Conservation (phyloP, 2,797 vertebrate genomes). For the Dallia pectoralis region DNA sequence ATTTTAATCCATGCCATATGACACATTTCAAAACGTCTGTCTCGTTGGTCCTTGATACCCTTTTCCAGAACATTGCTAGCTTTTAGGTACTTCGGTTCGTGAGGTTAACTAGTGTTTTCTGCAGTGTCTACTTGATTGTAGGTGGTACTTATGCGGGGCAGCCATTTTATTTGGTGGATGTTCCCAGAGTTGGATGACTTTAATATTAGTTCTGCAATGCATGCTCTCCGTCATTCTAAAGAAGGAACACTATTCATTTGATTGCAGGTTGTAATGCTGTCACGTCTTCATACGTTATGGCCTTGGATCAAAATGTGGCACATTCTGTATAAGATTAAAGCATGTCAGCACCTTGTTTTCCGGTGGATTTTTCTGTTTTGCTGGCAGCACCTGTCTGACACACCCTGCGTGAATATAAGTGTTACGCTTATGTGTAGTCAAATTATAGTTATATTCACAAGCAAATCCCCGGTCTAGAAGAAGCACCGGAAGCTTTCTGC, state of each 20-base stretch:
- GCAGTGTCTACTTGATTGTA: neutral
- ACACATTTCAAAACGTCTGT: no score
- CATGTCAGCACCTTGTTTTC: conserved; percentile 42
- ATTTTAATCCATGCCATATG: no score
- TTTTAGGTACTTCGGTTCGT: no score
- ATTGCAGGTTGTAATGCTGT: conserved; percentile 54
- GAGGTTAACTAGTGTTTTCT: no score
- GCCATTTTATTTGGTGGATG: neutral
- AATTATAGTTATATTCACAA: conserved; percentile 60
- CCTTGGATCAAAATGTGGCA: conserved; percentile 44
- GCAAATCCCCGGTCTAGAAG: conserved; percentile 44
- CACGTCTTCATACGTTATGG: conserved; percentile 57
- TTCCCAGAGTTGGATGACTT: conserved; percentile 33
- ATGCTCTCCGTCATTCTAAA: conserved; percentile 60
- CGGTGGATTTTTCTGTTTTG: conserved; percentile 54
- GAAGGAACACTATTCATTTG: conserved; percentile 46
- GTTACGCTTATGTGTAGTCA: conserved; percentile 66
- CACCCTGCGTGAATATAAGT: conserved; percentile 57
- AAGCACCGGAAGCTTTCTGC: conserved; percentile 6
- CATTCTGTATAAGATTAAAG: conserved; percentile 62
- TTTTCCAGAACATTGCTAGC: no score
- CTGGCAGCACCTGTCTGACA: conserved; percentile 58
- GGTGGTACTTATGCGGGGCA: no score
- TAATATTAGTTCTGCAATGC: conserved; percentile 67
- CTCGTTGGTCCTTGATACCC: no score